These are phyloP conservation scores for Scopus umbretta DNA, from an alignment of 2,113 vertebrate species.

Conservation along the genomic window DNA sequence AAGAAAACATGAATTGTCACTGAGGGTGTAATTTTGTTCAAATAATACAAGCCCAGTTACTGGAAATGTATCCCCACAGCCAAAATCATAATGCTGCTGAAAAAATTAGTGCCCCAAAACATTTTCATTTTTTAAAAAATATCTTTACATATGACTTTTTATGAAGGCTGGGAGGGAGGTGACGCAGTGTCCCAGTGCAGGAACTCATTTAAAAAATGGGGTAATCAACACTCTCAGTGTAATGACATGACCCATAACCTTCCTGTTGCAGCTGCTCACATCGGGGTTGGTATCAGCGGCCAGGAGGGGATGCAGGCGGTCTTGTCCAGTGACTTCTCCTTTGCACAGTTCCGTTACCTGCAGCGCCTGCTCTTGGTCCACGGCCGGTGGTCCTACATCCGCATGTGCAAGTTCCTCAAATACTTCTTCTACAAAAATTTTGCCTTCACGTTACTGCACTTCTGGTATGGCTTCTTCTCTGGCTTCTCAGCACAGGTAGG, in stretches of 20 bases:
- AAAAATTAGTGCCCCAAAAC: background rate
- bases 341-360: conserved; percentile 91
- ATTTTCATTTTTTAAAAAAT: background rate
- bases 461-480: conserved; percentile 95
- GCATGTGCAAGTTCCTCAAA: conserved; percentile 95
- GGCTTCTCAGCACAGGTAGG: conserved; percentile 95
- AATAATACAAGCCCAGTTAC: background rate
- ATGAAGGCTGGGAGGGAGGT: background rate
- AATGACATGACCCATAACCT: background rate
- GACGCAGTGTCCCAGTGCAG: background rate
- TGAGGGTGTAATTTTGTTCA: background rate
- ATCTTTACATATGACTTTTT: background rate
- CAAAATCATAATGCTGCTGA: background rate
- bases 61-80: background rate
- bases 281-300: conserved; percentile 91
- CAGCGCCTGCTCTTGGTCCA: conserved; percentile 93
- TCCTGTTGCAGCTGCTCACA: conserved; percentile 84
- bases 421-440: conserved; percentile 99
- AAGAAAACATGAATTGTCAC: background rate
- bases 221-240: background rate
- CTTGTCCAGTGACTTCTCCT: conserved; percentile 89
- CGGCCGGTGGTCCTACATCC: conserved; percentile 93
- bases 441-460: conserved; percentile 91
- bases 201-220: background rate
- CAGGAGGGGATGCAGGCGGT: conserved; percentile 95